These are phyloP conservation scores for Tretioscincus oriximinensis DNA, from an alignment of 2,113 vertebrate species.

Conservation along the genomic window DNA sequence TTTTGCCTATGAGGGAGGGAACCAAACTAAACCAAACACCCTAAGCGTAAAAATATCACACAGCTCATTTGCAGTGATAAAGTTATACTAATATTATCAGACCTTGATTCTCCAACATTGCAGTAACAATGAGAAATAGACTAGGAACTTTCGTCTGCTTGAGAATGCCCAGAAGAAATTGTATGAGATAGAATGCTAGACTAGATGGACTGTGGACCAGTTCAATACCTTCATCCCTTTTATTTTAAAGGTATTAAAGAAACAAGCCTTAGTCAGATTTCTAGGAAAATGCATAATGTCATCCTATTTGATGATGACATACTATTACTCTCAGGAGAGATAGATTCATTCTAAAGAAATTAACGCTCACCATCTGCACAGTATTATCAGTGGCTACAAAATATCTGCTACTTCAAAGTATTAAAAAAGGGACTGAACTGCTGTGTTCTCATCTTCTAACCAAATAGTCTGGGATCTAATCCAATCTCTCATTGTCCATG, in stretches of 20 bases:
- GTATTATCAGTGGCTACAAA: no score
- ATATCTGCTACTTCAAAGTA: neutral
- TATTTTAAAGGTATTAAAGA: neutral
- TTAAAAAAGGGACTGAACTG: neutral
- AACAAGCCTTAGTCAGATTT: neutral
- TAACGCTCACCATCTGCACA: no score
- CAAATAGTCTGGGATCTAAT: neutral
- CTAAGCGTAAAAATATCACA: neutral
- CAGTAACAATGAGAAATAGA: neutral
- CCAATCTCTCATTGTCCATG: neutral
- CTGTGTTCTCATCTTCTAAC: neutral
- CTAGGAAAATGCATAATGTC: no score
- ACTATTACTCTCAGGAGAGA: no score
- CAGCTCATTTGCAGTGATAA: neutral
- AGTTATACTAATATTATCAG: neutral
- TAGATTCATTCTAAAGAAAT: no score
- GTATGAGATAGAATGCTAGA: no score
- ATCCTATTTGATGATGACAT: no score
- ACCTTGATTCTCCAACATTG: neutral
- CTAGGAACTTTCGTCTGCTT: no score
- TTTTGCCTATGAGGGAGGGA: neutral
- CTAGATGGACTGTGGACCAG: no score
- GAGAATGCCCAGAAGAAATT: no score
- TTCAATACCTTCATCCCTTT: no score
- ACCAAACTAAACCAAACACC: no score